Conservation (phyloP, 2,797 vertebrate species). For the Naso thynnoides region DNA sequence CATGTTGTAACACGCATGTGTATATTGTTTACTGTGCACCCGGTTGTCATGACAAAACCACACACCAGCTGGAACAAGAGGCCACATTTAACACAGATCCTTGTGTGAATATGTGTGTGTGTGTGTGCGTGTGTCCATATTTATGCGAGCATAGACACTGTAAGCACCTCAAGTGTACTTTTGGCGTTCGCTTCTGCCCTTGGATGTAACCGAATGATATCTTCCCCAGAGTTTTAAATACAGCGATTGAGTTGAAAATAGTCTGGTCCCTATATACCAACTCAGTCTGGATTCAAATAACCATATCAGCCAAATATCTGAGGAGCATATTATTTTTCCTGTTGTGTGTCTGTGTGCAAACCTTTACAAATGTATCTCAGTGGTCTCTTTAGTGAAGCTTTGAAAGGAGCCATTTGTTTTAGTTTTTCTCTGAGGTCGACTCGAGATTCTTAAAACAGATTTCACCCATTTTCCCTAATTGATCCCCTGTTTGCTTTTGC, state of each 20-base stretch:
- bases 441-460: constrained; percentile 47
- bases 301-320: background rate
- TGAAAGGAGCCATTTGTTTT: constrained; percentile 54
- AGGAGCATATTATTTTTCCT: background rate
- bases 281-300: constrained; percentile 21
- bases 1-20: background rate
- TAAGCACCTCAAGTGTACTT: constrained; percentile 22
- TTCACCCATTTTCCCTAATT: constrained; percentile 32
- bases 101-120: constrained; percentile 13
- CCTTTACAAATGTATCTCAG: constrained; percentile 10
- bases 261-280: background rate
- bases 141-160: constrained; percentile 41
- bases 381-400: constrained; percentile 27
- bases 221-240: constrained; percentile 50
- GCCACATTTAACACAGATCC: constrained; percentile 54
- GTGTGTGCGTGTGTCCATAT: constrained; percentile 37
- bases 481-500: constrained; percentile 32
- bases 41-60: constrained; percentile 56
- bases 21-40: constrained; percentile 28
- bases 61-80: constrained; percentile 60
- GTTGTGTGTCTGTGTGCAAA: constrained; percentile 11
- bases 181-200: constrained; percentile 25
- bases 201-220: constrained; percentile 48
- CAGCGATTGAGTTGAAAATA: constrained; percentile 37
- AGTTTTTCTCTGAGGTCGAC: constrained; percentile 21